Evolutionary conservation across 1,140 invertebrate species (phyloP).

Genomic region (Drosophila sturtevanti): DNA sequence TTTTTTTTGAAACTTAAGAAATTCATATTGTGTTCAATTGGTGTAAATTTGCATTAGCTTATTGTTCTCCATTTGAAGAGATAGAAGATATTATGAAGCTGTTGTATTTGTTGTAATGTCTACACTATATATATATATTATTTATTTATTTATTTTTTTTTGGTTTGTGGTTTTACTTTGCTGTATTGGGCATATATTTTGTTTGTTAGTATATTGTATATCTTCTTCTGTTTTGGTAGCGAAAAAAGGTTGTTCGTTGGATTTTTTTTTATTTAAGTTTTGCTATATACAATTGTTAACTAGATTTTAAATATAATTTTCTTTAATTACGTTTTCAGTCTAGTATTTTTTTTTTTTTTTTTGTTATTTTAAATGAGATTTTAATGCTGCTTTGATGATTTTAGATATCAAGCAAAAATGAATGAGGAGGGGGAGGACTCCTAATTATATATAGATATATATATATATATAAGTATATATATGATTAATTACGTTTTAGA

Average conservation of each 20-base stretch:
- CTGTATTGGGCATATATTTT: conserved; percentile 27
- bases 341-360: conserved; percentile 27
- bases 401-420: conserved; percentile 44
- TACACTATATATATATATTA: not conserved
- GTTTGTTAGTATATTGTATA: conserved; percentile 14
- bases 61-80: not conserved
- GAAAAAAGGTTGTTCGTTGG: conserved; percentile 77
- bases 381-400: conserved; percentile 61
- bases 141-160: not conserved
- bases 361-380: conserved; percentile 56
- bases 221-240: conserved; percentile 55
- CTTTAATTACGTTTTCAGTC: conserved; percentile 42
- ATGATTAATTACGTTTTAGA: conserved; percentile 32
- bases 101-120: not conserved
- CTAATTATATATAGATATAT: conserved; percentile 26
- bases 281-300: conserved; percentile 64
- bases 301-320: conserved; percentile 59
- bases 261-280: conserved; percentile 66
- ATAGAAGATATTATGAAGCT: not conserved
- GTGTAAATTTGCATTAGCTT: conserved; percentile 2
- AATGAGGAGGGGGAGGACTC: conserved; percentile 26
- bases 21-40: too few species aligned
- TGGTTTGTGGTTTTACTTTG: conserved; percentile 11
- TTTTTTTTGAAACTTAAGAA: too few species aligned
- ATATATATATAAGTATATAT: not conserved